Base-by-base conservation (phyloP, 1,140 invertebrate species). In the Scaptomyza graminum region DNA sequence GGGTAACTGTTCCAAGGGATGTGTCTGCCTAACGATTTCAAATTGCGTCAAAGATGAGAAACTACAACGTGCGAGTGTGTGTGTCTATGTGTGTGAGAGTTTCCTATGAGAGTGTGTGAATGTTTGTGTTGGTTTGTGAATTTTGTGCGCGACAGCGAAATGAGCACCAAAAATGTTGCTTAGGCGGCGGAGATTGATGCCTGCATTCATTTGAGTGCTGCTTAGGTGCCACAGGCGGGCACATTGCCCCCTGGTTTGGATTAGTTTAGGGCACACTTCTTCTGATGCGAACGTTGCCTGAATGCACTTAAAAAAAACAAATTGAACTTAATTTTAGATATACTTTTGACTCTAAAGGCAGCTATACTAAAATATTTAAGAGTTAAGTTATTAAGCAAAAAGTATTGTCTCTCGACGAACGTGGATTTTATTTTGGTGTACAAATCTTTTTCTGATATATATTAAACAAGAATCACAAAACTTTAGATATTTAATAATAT, bases 31-130 rank as follows among this genome's bases (percentile, higher is more conserved):
- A 85, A 85, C 77, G 74, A 81, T 84, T 84, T 76, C 73, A 72
- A 83, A 75, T 79, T 68, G 79, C 59, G 65, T 52, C 70, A 82
- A 78, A 82, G 78, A 85, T 85, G 83, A 85, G 67, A 68, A 75
- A 88, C 82, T 78, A 70, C 51, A 31, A 31, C 4, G 37, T 41
- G 43, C 11, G 12, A n/a, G 43, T 12, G 39, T 12, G 44, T 59
- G 63, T 39, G 31, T n/a, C 43, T 39, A 13, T 18, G 56, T 15
- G 25, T 44, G 57, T 25, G 31, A 34, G 31, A 34, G 37, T 6
- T 31, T 31, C 28, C 28, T 31, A 0, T 5, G 18, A 6, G 12
- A 46, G 28, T 52, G 52, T 15, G 52, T 54, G 25, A 22, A 22
- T 41, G 37, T 41, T 59, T 50, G 54, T 49, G 54, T 76, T 11